phyloP scores from a whole-genome alignment of 2,113 vertebrate species.

The Aldabrachelys gigantea region DNA sequence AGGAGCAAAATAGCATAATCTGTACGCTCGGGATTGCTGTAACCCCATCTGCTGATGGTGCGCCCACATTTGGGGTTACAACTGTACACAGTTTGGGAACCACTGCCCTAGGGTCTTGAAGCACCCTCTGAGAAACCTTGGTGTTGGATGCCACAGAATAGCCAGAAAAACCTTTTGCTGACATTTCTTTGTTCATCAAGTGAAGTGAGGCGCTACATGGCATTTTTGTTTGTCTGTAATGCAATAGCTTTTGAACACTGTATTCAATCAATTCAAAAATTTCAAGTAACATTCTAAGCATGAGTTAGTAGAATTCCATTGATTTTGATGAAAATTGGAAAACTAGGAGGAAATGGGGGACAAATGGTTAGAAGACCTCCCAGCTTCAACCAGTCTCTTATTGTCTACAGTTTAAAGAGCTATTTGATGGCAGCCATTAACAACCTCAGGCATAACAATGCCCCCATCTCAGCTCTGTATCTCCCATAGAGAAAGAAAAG shows the following conservation, averaged over 20 bases:
- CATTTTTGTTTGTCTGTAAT: neutral
- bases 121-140: neutral
- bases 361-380: neutral
- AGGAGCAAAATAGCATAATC: neutral
- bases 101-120: neutral
- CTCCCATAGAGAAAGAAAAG: neutral
- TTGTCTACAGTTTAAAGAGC: slow-evolving; percentile 14
- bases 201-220: neutral
- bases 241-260: neutral
- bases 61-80: neutral
- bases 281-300: neutral
- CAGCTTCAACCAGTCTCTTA: neutral
- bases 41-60: neutral
- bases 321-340: slow-evolving; percentile 13
- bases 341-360: neutral
- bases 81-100: neutral
- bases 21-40: neutral
- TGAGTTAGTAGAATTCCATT: slow-evolving; percentile 1
- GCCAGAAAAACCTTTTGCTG: neutral
- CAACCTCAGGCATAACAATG: neutral
- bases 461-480: neutral
- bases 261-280: slow-evolving; percentile 22
- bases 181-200: neutral
- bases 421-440: neutral
- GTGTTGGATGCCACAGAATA: neutral